Percentiles rank a stretch among this genome's conserved stretches.
phyloP scores from a whole-genome alignment of 2,888 invertebrate genomes.

The Elmis aenea region DNA sequence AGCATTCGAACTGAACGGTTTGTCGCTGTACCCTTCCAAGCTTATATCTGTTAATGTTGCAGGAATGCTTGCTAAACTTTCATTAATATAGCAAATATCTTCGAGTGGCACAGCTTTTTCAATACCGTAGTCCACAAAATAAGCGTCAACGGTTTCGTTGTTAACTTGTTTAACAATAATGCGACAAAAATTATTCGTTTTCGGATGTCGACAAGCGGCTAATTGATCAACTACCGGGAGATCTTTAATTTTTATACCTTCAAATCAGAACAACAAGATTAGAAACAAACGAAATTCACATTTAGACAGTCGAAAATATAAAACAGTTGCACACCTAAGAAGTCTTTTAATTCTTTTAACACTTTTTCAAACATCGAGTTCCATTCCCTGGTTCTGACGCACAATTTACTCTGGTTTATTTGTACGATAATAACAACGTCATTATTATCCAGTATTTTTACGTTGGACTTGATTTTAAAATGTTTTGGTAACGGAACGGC shows the following conservation, averaged over 20 bases:
- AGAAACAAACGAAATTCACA: too few species aligned
- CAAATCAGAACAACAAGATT: too few species aligned
- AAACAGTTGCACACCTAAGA: slow-evolving; percentile 17
- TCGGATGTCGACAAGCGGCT: slow-evolving; percentile 28
- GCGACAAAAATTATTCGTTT: slow-evolving; percentile 24
- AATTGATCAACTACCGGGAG: slow-evolving; percentile 30
- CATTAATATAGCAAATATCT: slow-evolving; percentile 29
- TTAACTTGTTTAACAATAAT: slow-evolving; percentile 27
- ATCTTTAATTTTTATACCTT: slow-evolving; percentile 21
- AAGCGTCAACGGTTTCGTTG: slow-evolving; percentile 22
- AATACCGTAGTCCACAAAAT: slow-evolving; percentile 33
- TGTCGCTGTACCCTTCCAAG: slow-evolving; percentile 18
- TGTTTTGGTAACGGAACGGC: too few species aligned
- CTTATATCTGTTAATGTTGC: slow-evolving; percentile 23
- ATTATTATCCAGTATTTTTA: slow-evolving; percentile 5
- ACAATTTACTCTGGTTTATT: slow-evolving; percentile 22
- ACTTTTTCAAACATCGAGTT: slow-evolving; percentile 23
- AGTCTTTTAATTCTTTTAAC: slow-evolving; percentile 12
- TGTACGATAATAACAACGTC: slow-evolving; percentile 26
- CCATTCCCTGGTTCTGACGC: slow-evolving; percentile 31
- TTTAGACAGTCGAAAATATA: too few species aligned
- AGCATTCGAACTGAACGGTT: slow-evolving; percentile 11
- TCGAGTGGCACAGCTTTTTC: slow-evolving; percentile 25
- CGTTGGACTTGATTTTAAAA: slow-evolving; percentile 2
- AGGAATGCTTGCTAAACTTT: slow-evolving; percentile 24